Evolutionary conservation across 2,888 invertebrate species (phyloP), one percentile per base, ranked within the genome.

Genomic region (Drosophila greeni): DNA sequence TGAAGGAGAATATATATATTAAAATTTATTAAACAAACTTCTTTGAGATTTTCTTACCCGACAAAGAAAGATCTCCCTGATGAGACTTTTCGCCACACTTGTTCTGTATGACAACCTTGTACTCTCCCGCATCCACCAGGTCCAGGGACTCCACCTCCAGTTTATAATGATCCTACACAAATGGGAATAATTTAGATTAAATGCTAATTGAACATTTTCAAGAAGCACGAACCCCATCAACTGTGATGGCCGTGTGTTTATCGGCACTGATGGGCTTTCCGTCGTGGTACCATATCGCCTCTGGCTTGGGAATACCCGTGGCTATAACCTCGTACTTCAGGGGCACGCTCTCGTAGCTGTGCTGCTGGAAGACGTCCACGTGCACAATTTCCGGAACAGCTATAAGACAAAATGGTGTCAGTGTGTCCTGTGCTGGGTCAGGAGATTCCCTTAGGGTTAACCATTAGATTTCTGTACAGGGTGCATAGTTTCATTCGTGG

Each of bases 81-180:
- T 92, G 91, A 48, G 91, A 91, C 66, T 93, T 93, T 86, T 95
- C 94, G 54, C 97, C 98, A 49, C 95, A 91, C 82, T 94, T 93
- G 87, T 97, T 97, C 79, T 92, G 92, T 54, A 97, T 91, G 66
- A 94, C 92, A 64, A 95, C 95, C 75, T 94, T 93, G 90, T 96
- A 97, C 62, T 92, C 90, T 11, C 95, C 95, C n/a, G 92, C 93
- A 86, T 97, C 97, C 11, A 91, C 91, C 75, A 93, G 86, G 59
- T 92, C 91, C 1, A 94, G 91, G 55, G 92, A 92, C 49, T 91
- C 91, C 37, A 97, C 92, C 77, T 93, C 93, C 72, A 97, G 88
- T 80, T 92, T 93, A 86, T 93, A 95, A 47, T 92, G 90, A 69
- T 95, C 93, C 88, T 88, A 60, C 37, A 24, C 20, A 11, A 1